phyloP scores from a whole-genome alignment of 1,140 invertebrate genomes.

The Ylistrum balloti region DNA sequence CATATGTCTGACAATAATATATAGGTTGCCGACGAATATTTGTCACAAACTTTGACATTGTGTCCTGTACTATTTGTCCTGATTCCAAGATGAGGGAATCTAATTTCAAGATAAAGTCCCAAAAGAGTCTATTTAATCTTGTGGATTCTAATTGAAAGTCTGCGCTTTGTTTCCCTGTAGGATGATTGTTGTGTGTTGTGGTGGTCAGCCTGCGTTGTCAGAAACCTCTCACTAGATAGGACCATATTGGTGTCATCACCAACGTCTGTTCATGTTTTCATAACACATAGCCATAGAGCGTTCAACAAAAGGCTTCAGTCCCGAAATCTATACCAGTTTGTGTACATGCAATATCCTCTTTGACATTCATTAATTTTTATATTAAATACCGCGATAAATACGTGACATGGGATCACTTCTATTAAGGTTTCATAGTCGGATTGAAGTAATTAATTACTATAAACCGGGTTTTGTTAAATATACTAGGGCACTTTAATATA shows the following conservation, averaged over 20 bases:
- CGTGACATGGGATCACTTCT: neutral
- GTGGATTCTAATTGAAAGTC: constrained; percentile 9
- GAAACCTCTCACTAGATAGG: neutral
- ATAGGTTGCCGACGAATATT: neutral
- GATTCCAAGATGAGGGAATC: neutral
- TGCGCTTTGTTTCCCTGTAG: neutral
- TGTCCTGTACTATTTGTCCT: neutral
- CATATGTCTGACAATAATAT: neutral
- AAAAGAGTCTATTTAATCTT: neutral
- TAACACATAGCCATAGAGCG: neutral
- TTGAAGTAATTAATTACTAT: constrained; percentile 13
- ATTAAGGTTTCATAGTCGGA: neutral
- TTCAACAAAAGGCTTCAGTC: neutral
- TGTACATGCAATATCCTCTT: neutral
- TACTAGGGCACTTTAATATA: too few species aligned
- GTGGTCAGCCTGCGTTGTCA: neutral
- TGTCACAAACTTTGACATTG: neutral
- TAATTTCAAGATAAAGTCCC: constrained; percentile 27
- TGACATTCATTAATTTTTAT: neutral
- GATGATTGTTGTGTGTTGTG: neutral
- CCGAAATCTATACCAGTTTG: neutral
- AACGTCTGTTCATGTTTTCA: constrained; percentile 28
- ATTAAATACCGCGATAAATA: neutral
- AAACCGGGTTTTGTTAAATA: neutral
- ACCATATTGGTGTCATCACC: constrained; percentile 19